Evolutionary conservation across 2,797 vertebrate genomes (phyloP), one percentile per base, ranked within the genome.

Genomic region (Rachycentron canadum): DNA sequence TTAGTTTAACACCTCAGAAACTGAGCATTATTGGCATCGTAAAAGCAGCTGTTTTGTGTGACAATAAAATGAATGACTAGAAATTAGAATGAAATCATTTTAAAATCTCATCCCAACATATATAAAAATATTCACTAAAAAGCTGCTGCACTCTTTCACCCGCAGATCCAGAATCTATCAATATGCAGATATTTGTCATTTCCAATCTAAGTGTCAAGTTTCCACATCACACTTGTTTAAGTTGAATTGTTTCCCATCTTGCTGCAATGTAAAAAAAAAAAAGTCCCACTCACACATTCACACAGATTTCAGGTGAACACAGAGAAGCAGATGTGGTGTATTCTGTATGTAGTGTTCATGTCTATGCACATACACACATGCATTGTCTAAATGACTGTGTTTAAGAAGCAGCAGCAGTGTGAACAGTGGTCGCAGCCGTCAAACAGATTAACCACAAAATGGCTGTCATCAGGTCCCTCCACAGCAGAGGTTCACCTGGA

Each of bases 401-500:
- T 53, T 76, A 56, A 60, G 61, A 43, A 69, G 52, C 49, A 57
- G 65, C 60, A 50, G 56, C 59, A 26, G 63, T 65, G 73, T 79
- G 68, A 76, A 63, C 64, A 53, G 32, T 43, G 64, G 75, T 82
- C n/a, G 23, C 32, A 26, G 80, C 21, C 50, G n/a, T 85, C 58
- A 62, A 45, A 73, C 47, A 66, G 76, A 89, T 88, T 79, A 81
- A 53, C 23, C 14, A 28, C 59, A 81, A 79, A 87, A 86, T 67
- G 69, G 52, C 67, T 23, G 62, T 73, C 43, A 58, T 65, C 78
- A 56, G 66, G 53, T 73, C 61, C 52, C 13, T 67, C 58, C 49
- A 21, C 64, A 28, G 60, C 71, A 1, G 21, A 10, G 11, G 32
- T 83, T 81, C 85, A 91, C 82, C 88, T 89, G 88, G 41, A 83